A percentile compares a stretch with the other conserved stretches of the same genome.
These are phyloP conservation scores for Centropus unirufus DNA, from an alignment of 2,113 vertebrate species.

Conservation along the genomic window DNA sequence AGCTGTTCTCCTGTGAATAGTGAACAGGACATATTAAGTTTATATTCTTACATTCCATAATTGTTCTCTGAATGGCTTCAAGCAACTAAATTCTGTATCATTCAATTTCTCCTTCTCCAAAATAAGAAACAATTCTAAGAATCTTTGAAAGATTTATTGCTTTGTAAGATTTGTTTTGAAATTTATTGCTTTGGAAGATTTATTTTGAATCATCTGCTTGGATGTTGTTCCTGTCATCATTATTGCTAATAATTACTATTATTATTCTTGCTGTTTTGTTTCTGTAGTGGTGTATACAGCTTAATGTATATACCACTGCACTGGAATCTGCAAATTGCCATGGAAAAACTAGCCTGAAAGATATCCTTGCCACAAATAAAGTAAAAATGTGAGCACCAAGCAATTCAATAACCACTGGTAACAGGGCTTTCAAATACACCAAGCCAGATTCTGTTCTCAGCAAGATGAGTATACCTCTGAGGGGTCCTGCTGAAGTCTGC, in stretches of 20 bases:
- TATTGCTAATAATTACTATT: neutral
- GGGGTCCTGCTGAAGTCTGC: slow-evolving; percentile 42
- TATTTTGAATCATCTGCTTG: neutral
- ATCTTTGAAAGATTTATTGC: neutral
- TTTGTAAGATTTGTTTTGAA: neutral
- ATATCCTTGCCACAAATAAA: slow-evolving; percentile 65
- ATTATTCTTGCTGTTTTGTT: neutral
- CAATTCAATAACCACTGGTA: slow-evolving; percentile 15
- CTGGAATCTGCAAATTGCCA: slow-evolving; percentile 4
- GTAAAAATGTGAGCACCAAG: slow-evolving; percentile 52
- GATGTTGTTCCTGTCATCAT: neutral
- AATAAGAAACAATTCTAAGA: neutral
- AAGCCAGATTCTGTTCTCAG: slow-evolving; percentile 41
- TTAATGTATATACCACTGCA: slow-evolving; percentile 13
- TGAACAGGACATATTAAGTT: neutral
- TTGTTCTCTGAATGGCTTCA: neutral
- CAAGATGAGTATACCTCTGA: neutral
- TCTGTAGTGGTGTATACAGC: neutral
- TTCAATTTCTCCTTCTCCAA: neutral
- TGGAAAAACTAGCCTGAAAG: slow-evolving; percentile 33
- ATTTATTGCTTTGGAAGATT: neutral
- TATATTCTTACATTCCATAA: neutral
- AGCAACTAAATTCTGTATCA: neutral
- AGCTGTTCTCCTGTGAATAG: neutral
- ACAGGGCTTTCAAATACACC: slow-evolving; percentile 43